Percentiles rank a stretch among this genome's conserved stretches.
These are phyloP conservation scores for Anagyrus pseudococci DNA, from an alignment of 2,888 invertebrate genomes.

Conservation along the genomic window DNA sequence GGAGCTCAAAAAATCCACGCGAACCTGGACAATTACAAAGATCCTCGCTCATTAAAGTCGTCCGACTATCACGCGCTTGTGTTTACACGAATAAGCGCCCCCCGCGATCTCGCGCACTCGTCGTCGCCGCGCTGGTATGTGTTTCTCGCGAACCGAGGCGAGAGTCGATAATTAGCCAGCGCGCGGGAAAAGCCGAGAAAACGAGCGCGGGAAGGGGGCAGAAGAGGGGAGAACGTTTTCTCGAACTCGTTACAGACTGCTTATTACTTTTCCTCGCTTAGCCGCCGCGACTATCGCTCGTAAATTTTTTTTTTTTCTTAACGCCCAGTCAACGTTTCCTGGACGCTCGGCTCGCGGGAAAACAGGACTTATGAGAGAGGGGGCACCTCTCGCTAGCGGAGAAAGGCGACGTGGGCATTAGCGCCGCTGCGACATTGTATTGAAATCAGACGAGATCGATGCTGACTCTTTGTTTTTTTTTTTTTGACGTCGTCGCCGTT, in stretches of 20 bases:
- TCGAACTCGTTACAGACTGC: constrained; percentile 32
- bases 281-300: not conserved
- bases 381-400: not conserved
- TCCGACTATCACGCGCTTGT: too few species aligned
- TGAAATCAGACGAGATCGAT: constrained; percentile 27
- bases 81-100: not conserved
- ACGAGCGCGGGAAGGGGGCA: constrained; percentile 5
- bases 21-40: too few species aligned
- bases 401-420: constrained; percentile 22
- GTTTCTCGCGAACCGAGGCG: not conserved
- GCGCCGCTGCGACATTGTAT: constrained; percentile 30
- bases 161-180: constrained; percentile 33
- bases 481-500: not conserved
- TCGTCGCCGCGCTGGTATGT: not conserved
- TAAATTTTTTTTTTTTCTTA: too few species aligned
- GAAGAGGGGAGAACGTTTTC: constrained; percentile 26
- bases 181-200: constrained; percentile 25
- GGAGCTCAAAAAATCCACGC: too few species aligned
- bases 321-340: too few species aligned
- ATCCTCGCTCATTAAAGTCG: too few species aligned
- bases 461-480: constrained; percentile 20
- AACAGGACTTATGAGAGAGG: too few species aligned
- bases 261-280: constrained; percentile 33
- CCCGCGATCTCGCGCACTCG: constrained; percentile 1
- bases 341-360: too few species aligned